phyloP scores from a whole-genome alignment of 1,140 invertebrate species.

The Gonatopus flavifemur region DNA sequence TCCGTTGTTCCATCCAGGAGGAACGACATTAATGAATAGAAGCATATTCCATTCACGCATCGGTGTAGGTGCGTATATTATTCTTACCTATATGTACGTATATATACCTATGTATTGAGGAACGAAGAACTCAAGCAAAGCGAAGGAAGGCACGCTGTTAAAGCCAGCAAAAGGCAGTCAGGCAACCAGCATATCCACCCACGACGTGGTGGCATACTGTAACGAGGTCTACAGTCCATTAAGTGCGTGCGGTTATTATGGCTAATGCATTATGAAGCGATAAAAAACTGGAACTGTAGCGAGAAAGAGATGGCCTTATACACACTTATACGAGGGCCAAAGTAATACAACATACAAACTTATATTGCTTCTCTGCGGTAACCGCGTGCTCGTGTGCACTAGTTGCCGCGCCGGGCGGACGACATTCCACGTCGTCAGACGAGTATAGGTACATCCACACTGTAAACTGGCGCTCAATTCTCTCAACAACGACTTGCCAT shows the following conservation, averaged over 20 bases:
- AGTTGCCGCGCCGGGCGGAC: slow-evolving; percentile 46
- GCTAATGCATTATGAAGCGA: slow-evolving; percentile 46
- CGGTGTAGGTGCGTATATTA: no score
- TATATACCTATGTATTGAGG: no score
- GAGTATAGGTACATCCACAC: no score
- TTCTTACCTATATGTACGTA: no score
- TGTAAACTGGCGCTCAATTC: slow-evolving; percentile 39
- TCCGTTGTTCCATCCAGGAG: no score
- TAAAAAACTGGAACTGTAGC: slow-evolving; percentile 45
- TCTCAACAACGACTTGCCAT: no score
- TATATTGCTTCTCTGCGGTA: background rate
- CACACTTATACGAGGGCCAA: no score
- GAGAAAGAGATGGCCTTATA: no score
- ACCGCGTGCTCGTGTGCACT: slow-evolving; percentile 23
- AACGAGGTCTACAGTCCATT: slow-evolving; percentile 51
- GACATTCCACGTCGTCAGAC: slow-evolving; percentile 55
- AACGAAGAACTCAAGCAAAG: slow-evolving; percentile 3
- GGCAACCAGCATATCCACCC: slow-evolving; percentile 41
- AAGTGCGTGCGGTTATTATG: slow-evolving; percentile 47
- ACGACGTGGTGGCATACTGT: slow-evolving; percentile 45
- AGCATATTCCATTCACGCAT: no score
- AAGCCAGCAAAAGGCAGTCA: slow-evolving; percentile 10
- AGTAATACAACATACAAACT: no score
- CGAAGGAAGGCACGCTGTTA: background rate
- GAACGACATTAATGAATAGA: no score